phyloP scores from a whole-genome alignment of 2,888 invertebrate species.

The Cosmopolites sordidus region DNA sequence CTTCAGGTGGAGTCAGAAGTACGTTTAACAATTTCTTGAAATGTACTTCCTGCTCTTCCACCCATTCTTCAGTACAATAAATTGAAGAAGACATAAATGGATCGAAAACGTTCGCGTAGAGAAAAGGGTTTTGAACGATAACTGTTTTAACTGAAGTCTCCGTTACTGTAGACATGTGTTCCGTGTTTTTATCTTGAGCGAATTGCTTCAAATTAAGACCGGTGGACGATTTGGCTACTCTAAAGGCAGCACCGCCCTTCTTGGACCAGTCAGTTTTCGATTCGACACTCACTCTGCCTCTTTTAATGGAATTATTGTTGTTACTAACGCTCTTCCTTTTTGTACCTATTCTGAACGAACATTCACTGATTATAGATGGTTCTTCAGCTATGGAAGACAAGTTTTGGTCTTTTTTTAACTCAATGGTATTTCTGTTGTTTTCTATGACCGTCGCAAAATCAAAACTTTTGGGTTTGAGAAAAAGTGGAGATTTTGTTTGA shows the following conservation, averaged over 20 bases:
- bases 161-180: slow-evolving; percentile 10
- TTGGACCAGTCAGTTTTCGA: slow-evolving; percentile 32
- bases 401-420: slow-evolving; percentile 31
- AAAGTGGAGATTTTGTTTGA: slow-evolving; percentile 3
- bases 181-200: not conserved
- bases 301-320: slow-evolving; percentile 8
- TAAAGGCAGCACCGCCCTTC: slow-evolving; percentile 23
- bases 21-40: slow-evolving; percentile 79
- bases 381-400: slow-evolving; percentile 45
- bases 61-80: slow-evolving; percentile 64
- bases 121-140: slow-evolving; percentile 35
- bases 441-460: slow-evolving; percentile 2
- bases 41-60: slow-evolving; percentile 64
- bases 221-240: slow-evolving; percentile 29
- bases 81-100: slow-evolving; percentile 54
- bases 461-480: slow-evolving; percentile 9
- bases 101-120: slow-evolving; percentile 35
- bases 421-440: slow-evolving; percentile 18
- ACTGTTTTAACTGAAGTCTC: slow-evolving; percentile 29
- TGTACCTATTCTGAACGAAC: slow-evolving; percentile 25
- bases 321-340: slow-evolving; percentile 16
- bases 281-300: slow-evolving; percentile 6
- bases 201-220: slow-evolving; percentile 31
- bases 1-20: slow-evolving; percentile 69
- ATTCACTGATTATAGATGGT: slow-evolving; percentile 40